Percentiles rank a stretch among this genome's conserved stretches.
phyloP scores from a whole-genome alignment of 2,797 vertebrate genomes.

The Rhyacichthys aspro region DNA sequence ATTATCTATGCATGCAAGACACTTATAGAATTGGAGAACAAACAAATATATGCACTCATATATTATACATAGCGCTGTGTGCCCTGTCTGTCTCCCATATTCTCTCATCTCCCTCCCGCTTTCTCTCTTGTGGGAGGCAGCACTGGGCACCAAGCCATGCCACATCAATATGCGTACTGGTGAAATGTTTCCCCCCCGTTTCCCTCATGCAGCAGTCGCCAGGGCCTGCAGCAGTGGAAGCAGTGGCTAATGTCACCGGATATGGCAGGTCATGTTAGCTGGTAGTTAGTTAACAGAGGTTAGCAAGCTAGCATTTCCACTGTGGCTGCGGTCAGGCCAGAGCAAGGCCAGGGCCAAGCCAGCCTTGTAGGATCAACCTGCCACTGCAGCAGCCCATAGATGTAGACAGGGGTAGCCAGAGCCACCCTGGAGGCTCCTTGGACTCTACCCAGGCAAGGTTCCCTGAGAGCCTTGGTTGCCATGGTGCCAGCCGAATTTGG shows the following conservation, averaged over 20 bases:
- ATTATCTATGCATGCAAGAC: constrained; percentile 22
- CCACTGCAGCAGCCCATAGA: constrained; percentile 59
- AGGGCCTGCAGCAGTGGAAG: constrained; percentile 52
- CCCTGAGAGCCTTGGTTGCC: constrained; percentile 79
- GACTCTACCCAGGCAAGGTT: constrained; percentile 80
- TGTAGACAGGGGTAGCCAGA: constrained; percentile 66
- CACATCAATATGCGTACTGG: constrained; percentile 78
- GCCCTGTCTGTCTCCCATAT: constrained; percentile 46
- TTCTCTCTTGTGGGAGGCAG: constrained; percentile 76
- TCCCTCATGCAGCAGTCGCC: constrained; percentile 38
- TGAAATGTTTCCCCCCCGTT: constrained; percentile 69
- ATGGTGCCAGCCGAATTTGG: constrained; percentile 82
- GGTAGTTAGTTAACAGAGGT: constrained; percentile 57
- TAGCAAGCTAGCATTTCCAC: constrained; percentile 49
- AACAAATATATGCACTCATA: constrained; percentile 66
- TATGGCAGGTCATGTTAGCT: constrained; percentile 61
- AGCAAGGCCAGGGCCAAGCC: constrained; percentile 28
- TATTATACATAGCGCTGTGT: constrained; percentile 67
- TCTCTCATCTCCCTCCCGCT: constrained; percentile 45
- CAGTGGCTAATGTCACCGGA: constrained; percentile 60
- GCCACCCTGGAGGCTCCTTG: constrained; percentile 77
- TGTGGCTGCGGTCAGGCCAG: constrained; percentile 14
- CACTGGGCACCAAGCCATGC: constrained; percentile 79
- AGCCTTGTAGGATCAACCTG: constrained; percentile 52
- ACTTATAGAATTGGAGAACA: constrained; percentile 31